phyloP scores from a whole-genome alignment of 2,888 invertebrate species.

The Drosophila kuntzei region DNA sequence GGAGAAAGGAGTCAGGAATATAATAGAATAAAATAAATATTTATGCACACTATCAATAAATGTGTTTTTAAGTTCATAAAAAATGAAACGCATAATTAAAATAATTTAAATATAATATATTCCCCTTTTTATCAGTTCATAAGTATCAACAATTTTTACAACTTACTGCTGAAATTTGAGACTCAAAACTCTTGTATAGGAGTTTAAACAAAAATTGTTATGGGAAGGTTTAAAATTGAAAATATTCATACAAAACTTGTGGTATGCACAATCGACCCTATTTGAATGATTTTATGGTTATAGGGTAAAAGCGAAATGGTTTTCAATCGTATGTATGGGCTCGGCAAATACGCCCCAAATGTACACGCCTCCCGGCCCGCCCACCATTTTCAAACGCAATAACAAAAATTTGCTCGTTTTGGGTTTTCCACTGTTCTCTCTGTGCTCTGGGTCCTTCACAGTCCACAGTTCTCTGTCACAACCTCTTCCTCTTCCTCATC shows the following conservation, averaged over 20 bases:
- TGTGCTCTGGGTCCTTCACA: neutral
- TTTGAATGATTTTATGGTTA: conserved; percentile 16
- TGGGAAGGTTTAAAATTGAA: neutral
- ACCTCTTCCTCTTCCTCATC: neutral
- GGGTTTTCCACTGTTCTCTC: conserved; percentile 59
- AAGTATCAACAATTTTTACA: too few species aligned
- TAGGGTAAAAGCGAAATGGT: conserved; percentile 20
- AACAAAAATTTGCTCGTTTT: conserved; percentile 75
- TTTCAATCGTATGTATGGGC: conserved; percentile 72
- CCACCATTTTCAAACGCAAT: conserved; percentile 77
- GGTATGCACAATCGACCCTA: conserved; percentile 1
- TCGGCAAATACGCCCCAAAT: conserved; percentile 63
- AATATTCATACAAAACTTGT: conserved; percentile 1
- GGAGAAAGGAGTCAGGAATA: too few species aligned
- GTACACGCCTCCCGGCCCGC: conserved; percentile 64
- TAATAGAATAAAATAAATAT: too few species aligned
- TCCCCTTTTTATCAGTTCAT: too few species aligned
- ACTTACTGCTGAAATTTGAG: neutral
- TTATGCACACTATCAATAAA: too few species aligned
- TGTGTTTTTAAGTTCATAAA: too few species aligned
- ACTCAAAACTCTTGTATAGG: neutral
- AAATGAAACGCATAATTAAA: too few species aligned
- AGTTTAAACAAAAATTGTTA: neutral
- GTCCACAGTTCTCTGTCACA: neutral
- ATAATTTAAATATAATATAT: too few species aligned